Evolutionary conservation across 1,140 invertebrate genomes (phyloP).

Genomic region (Acyrthosiphon pisum): DNA sequence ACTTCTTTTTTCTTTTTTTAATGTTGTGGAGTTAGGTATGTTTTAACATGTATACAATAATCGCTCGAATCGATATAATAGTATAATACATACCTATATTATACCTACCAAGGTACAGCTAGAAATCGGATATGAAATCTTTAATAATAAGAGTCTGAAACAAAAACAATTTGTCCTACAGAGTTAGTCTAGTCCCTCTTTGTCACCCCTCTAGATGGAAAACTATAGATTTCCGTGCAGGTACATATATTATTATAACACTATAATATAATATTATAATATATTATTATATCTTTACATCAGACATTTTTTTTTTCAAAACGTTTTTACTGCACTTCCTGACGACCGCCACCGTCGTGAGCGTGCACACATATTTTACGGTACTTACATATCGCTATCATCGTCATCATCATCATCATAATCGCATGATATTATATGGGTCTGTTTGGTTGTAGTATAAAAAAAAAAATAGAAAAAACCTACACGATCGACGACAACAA

Average conservation of each 20-base stretch:
- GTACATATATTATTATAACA: not conserved
- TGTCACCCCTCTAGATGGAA: not conserved
- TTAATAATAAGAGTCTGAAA: too few species aligned
- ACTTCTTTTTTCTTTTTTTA: too few species aligned
- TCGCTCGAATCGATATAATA: too few species aligned
- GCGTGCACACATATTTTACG: not conserved
- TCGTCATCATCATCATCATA: not conserved
- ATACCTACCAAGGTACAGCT: too few species aligned
- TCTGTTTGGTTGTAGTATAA: not conserved
- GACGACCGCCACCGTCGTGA: not conserved
- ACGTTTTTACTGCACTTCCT: not conserved
- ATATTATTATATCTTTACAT: not conserved
- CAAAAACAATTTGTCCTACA: not conserved
- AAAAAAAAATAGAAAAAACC: not conserved
- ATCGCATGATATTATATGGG: not conserved
- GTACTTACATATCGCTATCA: not conserved
- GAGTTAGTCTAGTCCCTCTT: not conserved
- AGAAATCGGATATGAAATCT: too few species aligned
- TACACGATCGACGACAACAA: not conserved
- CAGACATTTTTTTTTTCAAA: not conserved
- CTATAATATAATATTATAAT: too few species aligned
- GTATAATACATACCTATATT: too few species aligned
- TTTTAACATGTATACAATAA: too few species aligned
- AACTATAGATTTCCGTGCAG: not conserved
- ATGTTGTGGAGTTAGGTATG: too few species aligned